phyloP scores from a whole-genome alignment of 2,888 invertebrate genomes.

The Trissolcus japonicus region DNA sequence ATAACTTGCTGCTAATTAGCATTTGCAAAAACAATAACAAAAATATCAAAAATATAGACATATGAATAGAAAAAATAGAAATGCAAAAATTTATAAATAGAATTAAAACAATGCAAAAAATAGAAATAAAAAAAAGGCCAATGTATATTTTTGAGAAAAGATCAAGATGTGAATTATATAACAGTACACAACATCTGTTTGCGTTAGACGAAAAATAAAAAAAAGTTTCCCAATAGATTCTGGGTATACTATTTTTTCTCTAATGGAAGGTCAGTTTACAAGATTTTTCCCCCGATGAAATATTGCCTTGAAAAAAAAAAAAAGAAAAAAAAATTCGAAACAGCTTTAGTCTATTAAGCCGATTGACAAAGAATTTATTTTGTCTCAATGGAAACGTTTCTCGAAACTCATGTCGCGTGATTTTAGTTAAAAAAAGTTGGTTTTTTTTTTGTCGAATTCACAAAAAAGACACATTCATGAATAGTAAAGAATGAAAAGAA shows the following conservation, averaged over 20 bases:
- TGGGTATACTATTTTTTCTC: conserved; percentile 12
- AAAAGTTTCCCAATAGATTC: conserved; percentile 4
- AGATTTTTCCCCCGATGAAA: too few relatives aligned
- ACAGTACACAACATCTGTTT: too few relatives aligned
- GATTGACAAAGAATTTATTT: too few relatives aligned
- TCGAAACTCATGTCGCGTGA: not conserved
- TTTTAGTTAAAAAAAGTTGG: not conserved
- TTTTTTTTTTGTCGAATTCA: too few relatives aligned
- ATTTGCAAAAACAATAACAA: too few relatives aligned
- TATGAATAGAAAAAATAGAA: not conserved
- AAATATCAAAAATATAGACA: not conserved
- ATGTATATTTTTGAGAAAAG: too few relatives aligned
- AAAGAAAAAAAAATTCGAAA: conserved; percentile 6
- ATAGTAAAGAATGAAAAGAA: too few relatives aligned
- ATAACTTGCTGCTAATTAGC: too few relatives aligned
- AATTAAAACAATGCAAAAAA: too few relatives aligned
- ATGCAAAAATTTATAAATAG: not conserved
- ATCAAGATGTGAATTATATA: too few relatives aligned
- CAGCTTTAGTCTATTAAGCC: not conserved
- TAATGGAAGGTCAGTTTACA: conserved; percentile 26
- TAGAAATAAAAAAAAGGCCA: too few relatives aligned
- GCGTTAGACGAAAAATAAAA: not conserved
- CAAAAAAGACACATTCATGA: conserved; percentile 1
- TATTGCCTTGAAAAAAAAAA: not conserved
- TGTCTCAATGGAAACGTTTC: too few relatives aligned